Conservation (phyloP, 2,888 invertebrate genomes). For the Pachydiplax longipennis region DNA sequence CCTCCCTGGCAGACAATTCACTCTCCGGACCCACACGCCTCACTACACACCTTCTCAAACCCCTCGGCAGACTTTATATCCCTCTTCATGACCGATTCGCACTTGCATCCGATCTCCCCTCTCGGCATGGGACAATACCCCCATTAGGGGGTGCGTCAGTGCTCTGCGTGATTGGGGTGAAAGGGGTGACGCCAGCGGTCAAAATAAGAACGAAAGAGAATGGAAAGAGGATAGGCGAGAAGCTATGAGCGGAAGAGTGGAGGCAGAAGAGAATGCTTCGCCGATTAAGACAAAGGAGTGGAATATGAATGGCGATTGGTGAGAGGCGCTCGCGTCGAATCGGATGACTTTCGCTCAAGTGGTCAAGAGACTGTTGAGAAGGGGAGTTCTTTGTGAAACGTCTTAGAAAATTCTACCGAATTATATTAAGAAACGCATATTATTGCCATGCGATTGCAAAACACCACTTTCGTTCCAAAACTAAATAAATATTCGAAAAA, state of each 20-base stretch:
- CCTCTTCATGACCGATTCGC: constrained; percentile 40
- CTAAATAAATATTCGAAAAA: no score
- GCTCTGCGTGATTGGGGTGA: background rate
- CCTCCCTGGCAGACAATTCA: constrained; percentile 62
- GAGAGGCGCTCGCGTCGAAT: background rate
- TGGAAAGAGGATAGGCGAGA: background rate
- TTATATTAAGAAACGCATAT: no score
- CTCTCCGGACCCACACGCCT: constrained; percentile 51
- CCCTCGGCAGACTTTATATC: background rate
- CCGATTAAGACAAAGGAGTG: background rate
- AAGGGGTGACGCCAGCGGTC: background rate
- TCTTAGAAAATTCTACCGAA: background rate
- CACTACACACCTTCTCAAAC: background rate
- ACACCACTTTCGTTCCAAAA: background rate
- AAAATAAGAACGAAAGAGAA: background rate
- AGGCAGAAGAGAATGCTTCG: background rate
- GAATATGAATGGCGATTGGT: background rate
- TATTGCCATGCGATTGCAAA: no score
- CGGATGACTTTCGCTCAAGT: no score
- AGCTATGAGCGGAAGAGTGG: background rate
- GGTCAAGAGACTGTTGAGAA: background rate
- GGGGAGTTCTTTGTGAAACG: no score
- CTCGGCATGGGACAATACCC: constrained; percentile 13
- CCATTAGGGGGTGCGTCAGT: constrained; percentile 29
- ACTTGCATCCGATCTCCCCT: constrained; percentile 39